These are phyloP conservation scores for Helostoma temminkii DNA, from an alignment of 2,797 vertebrate species.

Conservation along the genomic window DNA sequence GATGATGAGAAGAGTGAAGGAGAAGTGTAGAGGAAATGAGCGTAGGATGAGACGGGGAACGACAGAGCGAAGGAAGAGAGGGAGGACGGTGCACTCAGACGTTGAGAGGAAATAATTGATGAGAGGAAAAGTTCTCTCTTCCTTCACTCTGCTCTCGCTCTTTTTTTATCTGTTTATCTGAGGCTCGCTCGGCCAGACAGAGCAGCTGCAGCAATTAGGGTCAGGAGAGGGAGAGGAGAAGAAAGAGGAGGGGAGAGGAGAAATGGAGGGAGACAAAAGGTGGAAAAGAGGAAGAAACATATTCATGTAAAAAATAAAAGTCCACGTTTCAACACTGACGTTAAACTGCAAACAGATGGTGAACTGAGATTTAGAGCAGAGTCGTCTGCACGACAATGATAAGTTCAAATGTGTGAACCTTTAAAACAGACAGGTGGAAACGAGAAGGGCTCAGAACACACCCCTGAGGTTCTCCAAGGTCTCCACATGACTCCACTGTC, in stretches of 20 bases:
- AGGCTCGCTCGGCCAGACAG: conserved; percentile 39
- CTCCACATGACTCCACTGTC: too few species aligned
- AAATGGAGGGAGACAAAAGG: fast-evolving
- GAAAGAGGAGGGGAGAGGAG: not conserved
- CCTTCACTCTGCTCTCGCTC: conserved; percentile 29
- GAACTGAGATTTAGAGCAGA: too few species aligned
- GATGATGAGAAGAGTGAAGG: not conserved
- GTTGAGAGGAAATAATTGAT: conserved; percentile 65
- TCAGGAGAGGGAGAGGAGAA: conserved; percentile 24
- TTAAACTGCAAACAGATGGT: too few species aligned
- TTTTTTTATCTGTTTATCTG: conserved; percentile 50
- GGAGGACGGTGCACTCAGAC: conserved; percentile 48
- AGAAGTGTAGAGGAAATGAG: too few species aligned
- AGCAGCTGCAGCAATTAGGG: conserved; percentile 55
- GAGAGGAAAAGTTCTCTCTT: conserved; percentile 54
- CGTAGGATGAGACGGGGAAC: not conserved
- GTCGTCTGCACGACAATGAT: too few species aligned
- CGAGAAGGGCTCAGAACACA: too few species aligned
- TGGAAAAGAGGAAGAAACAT: fast-evolving
- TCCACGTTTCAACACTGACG: too few species aligned
- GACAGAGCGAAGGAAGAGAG: not conserved
- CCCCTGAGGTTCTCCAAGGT: too few species aligned
- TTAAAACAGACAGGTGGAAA: too few species aligned
- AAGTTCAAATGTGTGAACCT: too few species aligned
- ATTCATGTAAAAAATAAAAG: fast-evolving